Evolutionary conservation across 2,113 vertebrate genomes (phyloP).

Genomic region (Speoplatyrhinus poulsoni): DNA sequence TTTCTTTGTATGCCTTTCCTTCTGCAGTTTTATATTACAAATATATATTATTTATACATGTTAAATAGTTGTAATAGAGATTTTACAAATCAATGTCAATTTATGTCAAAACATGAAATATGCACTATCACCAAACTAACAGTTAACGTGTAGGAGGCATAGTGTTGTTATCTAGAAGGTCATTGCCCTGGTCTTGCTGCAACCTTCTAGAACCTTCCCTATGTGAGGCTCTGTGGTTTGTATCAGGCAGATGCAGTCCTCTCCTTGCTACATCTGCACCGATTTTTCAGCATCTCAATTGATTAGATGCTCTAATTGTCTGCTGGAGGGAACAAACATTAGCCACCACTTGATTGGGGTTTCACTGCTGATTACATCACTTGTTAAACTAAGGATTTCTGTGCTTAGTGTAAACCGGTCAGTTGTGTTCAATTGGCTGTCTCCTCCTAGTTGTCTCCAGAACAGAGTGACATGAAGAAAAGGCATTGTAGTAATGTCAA

Average conservation of each 20-base stretch:
- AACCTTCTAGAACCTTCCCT: too few relatives aligned
- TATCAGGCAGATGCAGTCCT: constrained; percentile 4
- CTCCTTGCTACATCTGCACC: constrained; percentile 17
- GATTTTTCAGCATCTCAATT: constrained; percentile 32
- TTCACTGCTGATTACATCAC: constrained; percentile 38
- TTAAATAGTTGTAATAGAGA: too few relatives aligned
- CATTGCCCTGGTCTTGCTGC: too few relatives aligned
- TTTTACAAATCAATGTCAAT: too few relatives aligned
- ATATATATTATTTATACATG: too few relatives aligned
- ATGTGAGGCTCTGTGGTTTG: too few relatives aligned
- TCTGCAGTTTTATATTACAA: too few relatives aligned
- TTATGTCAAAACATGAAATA: too few relatives aligned
- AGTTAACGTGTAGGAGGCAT: too few relatives aligned
- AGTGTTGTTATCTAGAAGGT: too few relatives aligned
- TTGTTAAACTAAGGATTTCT: constrained; percentile 5
- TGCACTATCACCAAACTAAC: too few relatives aligned
- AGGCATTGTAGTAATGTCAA: background rate
- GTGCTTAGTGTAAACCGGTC: constrained; percentile 4
- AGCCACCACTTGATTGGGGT: constrained; percentile 34
- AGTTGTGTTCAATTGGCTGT: background rate
- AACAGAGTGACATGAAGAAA: background rate
- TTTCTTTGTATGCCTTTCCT: too few relatives aligned
- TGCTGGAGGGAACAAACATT: constrained; percentile 8
- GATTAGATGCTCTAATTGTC: constrained; percentile 30
- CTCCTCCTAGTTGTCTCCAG: background rate